Evolutionary conservation across 2,888 invertebrate genomes (phyloP).

Genomic region (Timandra comae): DNA sequence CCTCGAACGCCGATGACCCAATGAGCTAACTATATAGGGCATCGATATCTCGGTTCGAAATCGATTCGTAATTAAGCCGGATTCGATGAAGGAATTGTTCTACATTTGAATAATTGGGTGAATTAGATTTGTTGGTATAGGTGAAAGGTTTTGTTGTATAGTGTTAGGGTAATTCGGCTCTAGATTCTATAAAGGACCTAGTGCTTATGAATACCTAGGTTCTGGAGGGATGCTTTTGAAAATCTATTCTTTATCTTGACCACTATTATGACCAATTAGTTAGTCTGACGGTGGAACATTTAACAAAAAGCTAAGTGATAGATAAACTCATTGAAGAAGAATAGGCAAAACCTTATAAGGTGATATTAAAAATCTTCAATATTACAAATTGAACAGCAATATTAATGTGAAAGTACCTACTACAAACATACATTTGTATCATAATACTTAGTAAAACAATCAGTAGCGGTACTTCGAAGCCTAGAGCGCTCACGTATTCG

Average conservation of each 20-base stretch:
- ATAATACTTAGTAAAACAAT: slow-evolving; percentile 57
- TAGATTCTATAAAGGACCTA: no score
- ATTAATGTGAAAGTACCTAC: slow-evolving; percentile 12
- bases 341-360: no score
- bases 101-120: slow-evolving; percentile 29
- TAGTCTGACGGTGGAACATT: no score
- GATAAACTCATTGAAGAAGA: no score
- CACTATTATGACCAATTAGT: no score
- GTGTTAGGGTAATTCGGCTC: no score
- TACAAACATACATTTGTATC: slow-evolving; percentile 1
- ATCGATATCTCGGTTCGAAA: slow-evolving; percentile 49
- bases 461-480: slow-evolving; percentile 62
- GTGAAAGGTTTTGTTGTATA: no score
- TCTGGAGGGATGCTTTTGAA: no score
- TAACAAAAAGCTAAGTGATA: no score
- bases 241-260: no score
- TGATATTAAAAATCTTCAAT: no score
- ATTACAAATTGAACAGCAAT: slow-evolving; percentile 1
- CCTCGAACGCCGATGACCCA: slow-evolving; percentile 54
- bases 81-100: slow-evolving; percentile 34
- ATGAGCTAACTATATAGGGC: slow-evolving; percentile 65
- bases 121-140: slow-evolving; percentile 9
- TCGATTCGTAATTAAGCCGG: slow-evolving; percentile 59
- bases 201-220: no score
- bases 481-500: slow-evolving; percentile 56